Evolutionary conservation across 2,797 vertebrate species (phyloP), one percentile per base, ranked within the genome.

Genomic region (Graptemys geographica): DNA sequence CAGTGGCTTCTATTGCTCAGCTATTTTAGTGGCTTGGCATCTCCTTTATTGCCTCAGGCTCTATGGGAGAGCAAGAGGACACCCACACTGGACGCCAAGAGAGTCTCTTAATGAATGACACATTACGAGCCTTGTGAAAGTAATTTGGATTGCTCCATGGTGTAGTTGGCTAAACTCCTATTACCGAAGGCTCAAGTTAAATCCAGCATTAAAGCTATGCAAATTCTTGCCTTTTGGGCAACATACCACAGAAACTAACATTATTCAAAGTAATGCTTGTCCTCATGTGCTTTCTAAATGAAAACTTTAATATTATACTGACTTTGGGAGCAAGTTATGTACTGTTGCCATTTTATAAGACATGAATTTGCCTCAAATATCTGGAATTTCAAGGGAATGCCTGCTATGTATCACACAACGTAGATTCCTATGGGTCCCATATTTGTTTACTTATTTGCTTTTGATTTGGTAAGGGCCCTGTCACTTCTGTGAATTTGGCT

Each of bases 21-120:
- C 93, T 97, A 87, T 97, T 98, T 95, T 94, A 96, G 97, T 98
- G 97, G 97, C 87, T 98, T 98, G 98, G 98, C 98, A 95, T 85
- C 92, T 90, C 96, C 96, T 87, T 49, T 93, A 90, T 95, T 96
- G 96, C 97, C 97, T 96, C 79, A 97, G 96, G 97, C 97, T 96
- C 90, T 96, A 87, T 85, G 91, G 97, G 94, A 97, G 95, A 96
- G 95, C 92, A 94, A 97, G 95, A 84, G 88, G 98, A 98, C 97
- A 97, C 96, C 93, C 95, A 92, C 83, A 53, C 87, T 95, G 91
- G 96, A 95, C 1, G 90, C 97, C 92, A 97, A 93, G 33, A 96
- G 84, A 97, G 72, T 97, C 86, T 97, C 89, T 90, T 98, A 97
- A 98, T 98, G 96, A 98, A 97, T 97, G 97, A 96, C 96, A 96